These are phyloP conservation scores for Ferdinandea cuprea DNA, from an alignment of 2,888 invertebrate genomes.

Conservation along the genomic window DNA sequence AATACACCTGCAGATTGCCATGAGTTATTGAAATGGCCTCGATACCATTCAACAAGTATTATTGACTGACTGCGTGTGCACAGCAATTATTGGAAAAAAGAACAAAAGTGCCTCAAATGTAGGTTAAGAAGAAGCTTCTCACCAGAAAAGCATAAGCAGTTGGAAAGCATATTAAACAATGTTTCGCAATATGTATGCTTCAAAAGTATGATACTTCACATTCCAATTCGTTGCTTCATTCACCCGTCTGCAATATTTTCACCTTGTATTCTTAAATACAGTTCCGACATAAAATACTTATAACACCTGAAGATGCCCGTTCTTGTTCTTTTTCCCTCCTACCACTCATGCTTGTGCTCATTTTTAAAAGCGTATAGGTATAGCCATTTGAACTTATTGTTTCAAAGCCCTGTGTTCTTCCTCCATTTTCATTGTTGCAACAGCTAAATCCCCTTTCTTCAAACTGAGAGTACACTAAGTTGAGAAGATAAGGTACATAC, in stretches of 20 bases:
- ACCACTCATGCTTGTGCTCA: constrained; percentile 15
- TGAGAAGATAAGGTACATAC: not conserved
- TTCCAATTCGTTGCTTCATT: not conserved
- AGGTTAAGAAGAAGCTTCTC: constrained; percentile 16
- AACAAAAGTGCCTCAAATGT: not conserved
- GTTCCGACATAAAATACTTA: constrained; percentile 27
- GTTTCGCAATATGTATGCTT: constrained; percentile 4
- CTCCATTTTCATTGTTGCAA: constrained; percentile 3
- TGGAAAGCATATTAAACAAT: constrained; percentile 17
- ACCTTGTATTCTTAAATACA: constrained; percentile 22
- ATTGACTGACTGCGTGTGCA: not conserved
- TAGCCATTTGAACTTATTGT: constrained; percentile 22
- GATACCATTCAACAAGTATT: not conserved
- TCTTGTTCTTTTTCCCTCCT: constrained; percentile 6
- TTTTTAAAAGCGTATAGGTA: constrained; percentile 28
- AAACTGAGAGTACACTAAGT: too few species aligned
- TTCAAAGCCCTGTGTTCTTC: not conserved
- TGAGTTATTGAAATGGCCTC: not conserved
- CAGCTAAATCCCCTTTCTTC: constrained; percentile 17
- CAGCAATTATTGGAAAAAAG: not conserved
- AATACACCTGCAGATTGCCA: not conserved
- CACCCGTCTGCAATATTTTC: not conserved
- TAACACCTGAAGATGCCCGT: constrained; percentile 44
- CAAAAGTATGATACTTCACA: not conserved
- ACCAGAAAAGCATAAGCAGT: constrained; percentile 13